Conservation (phyloP, 2,113 vertebrate species). For the Pedetes capensis region DNA sequence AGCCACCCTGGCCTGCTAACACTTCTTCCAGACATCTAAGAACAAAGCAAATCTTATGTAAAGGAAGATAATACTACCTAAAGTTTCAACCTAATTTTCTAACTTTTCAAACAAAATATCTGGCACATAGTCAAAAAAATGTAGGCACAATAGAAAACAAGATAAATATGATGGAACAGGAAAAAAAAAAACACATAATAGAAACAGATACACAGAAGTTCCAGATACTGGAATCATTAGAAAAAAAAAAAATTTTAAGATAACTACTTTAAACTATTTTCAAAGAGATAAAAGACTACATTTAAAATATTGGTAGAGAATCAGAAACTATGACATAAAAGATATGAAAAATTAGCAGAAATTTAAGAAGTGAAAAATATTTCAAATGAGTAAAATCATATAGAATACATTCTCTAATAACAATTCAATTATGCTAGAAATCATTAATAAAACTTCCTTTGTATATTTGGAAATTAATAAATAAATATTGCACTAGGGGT, state of each 20-base stretch:
- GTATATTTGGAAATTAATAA: neutral
- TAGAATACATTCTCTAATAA: neutral
- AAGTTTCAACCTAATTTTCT: slow-evolving; percentile 17
- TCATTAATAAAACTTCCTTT: neutral
- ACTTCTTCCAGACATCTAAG: neutral
- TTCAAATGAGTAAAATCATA: slow-evolving; percentile 31
- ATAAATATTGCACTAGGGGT: neutral
- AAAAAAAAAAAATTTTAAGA: neutral
- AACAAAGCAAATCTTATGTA: neutral
- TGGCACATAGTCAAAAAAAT: slow-evolving; percentile 10
- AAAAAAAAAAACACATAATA: neutral
- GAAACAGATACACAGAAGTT: neutral
- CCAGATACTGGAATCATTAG: neutral
- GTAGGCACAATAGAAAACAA: neutral
- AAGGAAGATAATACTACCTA: neutral
- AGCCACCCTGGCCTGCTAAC: neutral
- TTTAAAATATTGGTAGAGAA: slow-evolving; percentile 2
- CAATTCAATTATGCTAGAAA: neutral
- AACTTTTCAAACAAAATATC: slow-evolving; percentile 4
- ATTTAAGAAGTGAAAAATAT: slow-evolving; percentile 14
- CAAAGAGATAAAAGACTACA: neutral
- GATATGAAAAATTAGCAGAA: slow-evolving; percentile 11
- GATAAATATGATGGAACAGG: neutral
- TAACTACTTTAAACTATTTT: neutral
- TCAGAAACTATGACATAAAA: neutral